These are phyloP conservation scores for Plutomurus gul DNA, from an alignment of 1,140 invertebrate species.

Conservation along the genomic window DNA sequence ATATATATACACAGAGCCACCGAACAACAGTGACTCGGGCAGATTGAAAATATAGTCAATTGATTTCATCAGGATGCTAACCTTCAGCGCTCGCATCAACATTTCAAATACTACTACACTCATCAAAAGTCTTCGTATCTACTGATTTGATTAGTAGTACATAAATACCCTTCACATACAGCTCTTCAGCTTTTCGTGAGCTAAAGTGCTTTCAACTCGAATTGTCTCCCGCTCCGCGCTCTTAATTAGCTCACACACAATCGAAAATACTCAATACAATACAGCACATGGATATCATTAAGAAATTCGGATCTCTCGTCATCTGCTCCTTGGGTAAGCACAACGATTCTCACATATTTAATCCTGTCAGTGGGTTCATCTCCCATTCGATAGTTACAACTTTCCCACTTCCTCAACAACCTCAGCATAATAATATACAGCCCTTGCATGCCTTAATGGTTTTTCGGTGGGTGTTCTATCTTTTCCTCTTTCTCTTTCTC, in stretches of 20 bases:
- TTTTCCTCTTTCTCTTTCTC: too few relatives aligned
- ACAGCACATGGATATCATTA: constrained; percentile 38
- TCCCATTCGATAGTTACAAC: background rate
- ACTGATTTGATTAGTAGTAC: background rate
- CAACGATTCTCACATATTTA: background rate
- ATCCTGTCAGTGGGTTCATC: too few relatives aligned
- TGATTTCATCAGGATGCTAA: background rate
- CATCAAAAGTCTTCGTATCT: background rate
- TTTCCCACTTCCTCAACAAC: background rate
- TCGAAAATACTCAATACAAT: background rate
- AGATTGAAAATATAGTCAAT: background rate
- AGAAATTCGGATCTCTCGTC: constrained; percentile 41
- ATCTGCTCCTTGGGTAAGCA: constrained; percentile 43
- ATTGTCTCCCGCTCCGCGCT: background rate
- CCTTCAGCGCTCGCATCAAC: background rate
- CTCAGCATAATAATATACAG: too few relatives aligned
- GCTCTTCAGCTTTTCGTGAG: background rate
- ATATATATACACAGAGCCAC: background rate
- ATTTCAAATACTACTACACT: background rate
- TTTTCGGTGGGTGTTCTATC: background rate
- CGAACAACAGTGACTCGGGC: background rate
- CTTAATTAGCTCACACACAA: too few relatives aligned
- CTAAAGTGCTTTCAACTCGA: background rate
- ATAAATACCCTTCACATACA: background rate
- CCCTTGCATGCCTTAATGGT: too few relatives aligned